Percentiles rank a stretch among this genome's conserved stretches.
phyloP scores from a whole-genome alignment of 1,140 invertebrate species.

The Liolophura sinensis region DNA sequence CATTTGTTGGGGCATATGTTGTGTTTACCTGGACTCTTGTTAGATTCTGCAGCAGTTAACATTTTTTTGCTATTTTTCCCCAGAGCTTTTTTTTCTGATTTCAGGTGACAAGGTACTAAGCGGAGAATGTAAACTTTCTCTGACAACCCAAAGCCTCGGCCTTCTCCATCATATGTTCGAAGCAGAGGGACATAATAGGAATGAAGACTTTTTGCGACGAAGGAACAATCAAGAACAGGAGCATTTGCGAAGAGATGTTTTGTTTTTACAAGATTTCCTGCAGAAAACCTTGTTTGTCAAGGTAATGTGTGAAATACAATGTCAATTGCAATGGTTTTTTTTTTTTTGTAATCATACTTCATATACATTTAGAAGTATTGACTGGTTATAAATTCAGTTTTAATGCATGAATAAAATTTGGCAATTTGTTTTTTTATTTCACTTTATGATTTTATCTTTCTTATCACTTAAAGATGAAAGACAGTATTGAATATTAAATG shows the following conservation, averaged over 20 bases:
- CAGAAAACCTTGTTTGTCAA: slow-evolving; percentile 28
- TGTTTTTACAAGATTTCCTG: slow-evolving; percentile 36
- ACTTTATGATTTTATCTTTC: no score
- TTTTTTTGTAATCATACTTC: not conserved
- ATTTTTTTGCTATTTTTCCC: no score
- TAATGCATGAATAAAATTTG: no score
- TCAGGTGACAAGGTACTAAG: slow-evolving; percentile 31
- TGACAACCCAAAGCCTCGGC: slow-evolving; percentile 30
- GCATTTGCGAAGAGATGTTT: slow-evolving; percentile 17
- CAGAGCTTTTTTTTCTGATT: slow-evolving; percentile 9
- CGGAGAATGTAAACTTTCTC: slow-evolving; percentile 24
- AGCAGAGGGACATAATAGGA: not conserved
- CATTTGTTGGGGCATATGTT: no score
- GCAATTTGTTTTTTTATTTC: no score
- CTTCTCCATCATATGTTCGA: slow-evolving; percentile 10
- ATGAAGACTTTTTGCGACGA: not conserved
- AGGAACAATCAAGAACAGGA: slow-evolving; percentile 10
- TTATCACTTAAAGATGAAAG: no score
- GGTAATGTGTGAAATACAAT: slow-evolving; percentile 13
- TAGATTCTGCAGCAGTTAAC: no score
- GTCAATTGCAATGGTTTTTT: not conserved
- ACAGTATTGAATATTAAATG: no score
- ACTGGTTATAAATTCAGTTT: not conserved
- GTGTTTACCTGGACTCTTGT: no score
- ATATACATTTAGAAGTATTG: not conserved